Evolutionary conservation across 1,140 invertebrate genomes (phyloP), one percentile per base, ranked within the genome.

Genomic region (Nymphalis io): DNA sequence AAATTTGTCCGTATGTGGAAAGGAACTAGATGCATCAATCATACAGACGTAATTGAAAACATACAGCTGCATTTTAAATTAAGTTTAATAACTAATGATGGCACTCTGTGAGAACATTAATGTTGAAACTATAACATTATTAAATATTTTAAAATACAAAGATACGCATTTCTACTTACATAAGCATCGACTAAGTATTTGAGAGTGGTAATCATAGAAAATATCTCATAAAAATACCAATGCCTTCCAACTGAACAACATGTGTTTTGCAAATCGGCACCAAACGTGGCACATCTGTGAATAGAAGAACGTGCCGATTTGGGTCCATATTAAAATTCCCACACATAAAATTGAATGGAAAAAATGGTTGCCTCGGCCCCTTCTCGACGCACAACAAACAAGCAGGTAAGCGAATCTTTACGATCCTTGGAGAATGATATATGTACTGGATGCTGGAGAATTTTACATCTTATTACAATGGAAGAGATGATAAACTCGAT

Each of bases 331-430:
- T 89, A 87, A 87, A 88, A 88, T 91, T 90, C 89, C 87, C 89
- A 89, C 85, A 88, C 80, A 85, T 90, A 84, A 85, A 88, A 89
- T 87, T 84, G 73, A 85, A 84, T 83, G 76, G 88, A 89, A 90
- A 86, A 89, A 90, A 84, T 82, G 82, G 83, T 80, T 76, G 71
- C 73, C 72, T 75, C 77, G 78, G 87, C 83, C 89, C 84, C 81
- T 88, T 88, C 79, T 77, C 79, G 78, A 80, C 81, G 80, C 76
- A 86, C 87, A 86, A 90, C 89, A 90, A 90, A 87, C 84, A 87
- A 85, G 84, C 89, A 91, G 89, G 89, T 91, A 91, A 86, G 81
- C 80, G 86, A 87, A 88, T 90, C 83, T 88, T 88, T 88, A 87
- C 82, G 82, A 83, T 76, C 76, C 79, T 76, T 78, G 72, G 72